Percentiles rank a stretch among this genome's conserved stretches.
phyloP scores from a whole-genome alignment of 1,140 invertebrate genomes.

The Drosophila arawakana region DNA sequence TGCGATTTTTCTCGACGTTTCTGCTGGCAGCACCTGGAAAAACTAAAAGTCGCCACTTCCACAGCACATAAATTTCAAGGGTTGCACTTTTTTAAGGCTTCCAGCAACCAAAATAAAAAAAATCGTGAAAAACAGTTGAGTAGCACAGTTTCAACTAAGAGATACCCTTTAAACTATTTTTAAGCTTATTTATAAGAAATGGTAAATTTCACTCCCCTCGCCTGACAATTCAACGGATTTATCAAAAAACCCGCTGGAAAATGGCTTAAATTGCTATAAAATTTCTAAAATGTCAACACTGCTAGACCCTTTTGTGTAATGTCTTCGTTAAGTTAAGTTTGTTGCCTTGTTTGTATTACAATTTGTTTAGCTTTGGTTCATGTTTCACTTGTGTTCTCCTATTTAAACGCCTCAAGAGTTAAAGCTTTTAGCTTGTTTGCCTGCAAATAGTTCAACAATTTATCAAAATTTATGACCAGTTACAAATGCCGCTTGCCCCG shows the following conservation, averaged over 20 bases:
- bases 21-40: constrained; percentile 68
- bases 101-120: constrained; percentile 38
- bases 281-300: constrained; percentile 23
- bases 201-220: too few relatives aligned
- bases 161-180: not conserved
- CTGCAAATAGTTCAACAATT: constrained; percentile 59
- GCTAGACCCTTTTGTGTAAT: not conserved
- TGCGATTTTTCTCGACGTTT: not conserved
- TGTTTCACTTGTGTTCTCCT: constrained; percentile 25
- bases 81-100: constrained; percentile 68
- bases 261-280: constrained; percentile 7
- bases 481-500: constrained; percentile 18
- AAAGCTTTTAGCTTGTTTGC: constrained; percentile 49
- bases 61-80: constrained; percentile 75
- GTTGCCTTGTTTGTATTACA: constrained; percentile 50
- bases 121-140: not conserved
- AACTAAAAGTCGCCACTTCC: constrained; percentile 77
- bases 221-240: too few relatives aligned
- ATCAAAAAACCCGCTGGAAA: too few relatives aligned
- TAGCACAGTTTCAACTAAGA: not conserved
- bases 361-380: constrained; percentile 61
- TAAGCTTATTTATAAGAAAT: too few relatives aligned
- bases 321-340: constrained; percentile 32
- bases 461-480: constrained; percentile 68
- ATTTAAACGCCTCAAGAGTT: constrained; percentile 57